These are phyloP conservation scores for Steinernema khuongi DNA, from an alignment of 1,140 invertebrate species.

Conservation along the genomic window DNA sequence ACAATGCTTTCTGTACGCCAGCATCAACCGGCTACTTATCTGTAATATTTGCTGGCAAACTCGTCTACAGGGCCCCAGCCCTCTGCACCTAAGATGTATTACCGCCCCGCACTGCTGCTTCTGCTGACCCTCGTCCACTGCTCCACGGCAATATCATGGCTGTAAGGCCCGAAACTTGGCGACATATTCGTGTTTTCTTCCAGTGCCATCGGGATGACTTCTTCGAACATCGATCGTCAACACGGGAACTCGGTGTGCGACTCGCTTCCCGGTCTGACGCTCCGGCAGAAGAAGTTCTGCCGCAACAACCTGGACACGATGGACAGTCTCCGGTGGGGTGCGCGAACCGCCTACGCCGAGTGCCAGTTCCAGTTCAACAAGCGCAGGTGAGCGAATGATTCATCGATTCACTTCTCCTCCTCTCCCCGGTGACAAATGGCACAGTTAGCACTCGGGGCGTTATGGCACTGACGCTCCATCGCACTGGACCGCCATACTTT, in stretches of 20 bases:
- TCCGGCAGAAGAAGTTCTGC: conserved; percentile 44
- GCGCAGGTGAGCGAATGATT: conserved; percentile 25
- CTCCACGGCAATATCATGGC: background rate
- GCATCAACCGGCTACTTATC: background rate
- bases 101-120: background rate
- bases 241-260: conserved; percentile 27
- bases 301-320: conserved; percentile 48
- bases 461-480: background rate
- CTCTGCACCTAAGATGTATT: background rate
- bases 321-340: conserved; percentile 41
- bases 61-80: background rate
- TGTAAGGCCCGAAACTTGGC: background rate
- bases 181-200: background rate
- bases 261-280: conserved; percentile 35
- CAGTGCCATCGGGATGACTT: background rate
- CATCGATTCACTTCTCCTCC: background rate
- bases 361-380: conserved; percentile 53
- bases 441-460: conserved; percentile 10
- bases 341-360: conserved; percentile 41
- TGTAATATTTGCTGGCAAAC: background rate
- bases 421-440: conserved; percentile 1
- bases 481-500: conserved; percentile 10
- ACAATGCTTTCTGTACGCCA: background rate
- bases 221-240: background rate
- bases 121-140: background rate